Evolutionary conservation across 1,140 invertebrate genomes (phyloP).

Genomic region (Diploscapter pachys): DNA sequence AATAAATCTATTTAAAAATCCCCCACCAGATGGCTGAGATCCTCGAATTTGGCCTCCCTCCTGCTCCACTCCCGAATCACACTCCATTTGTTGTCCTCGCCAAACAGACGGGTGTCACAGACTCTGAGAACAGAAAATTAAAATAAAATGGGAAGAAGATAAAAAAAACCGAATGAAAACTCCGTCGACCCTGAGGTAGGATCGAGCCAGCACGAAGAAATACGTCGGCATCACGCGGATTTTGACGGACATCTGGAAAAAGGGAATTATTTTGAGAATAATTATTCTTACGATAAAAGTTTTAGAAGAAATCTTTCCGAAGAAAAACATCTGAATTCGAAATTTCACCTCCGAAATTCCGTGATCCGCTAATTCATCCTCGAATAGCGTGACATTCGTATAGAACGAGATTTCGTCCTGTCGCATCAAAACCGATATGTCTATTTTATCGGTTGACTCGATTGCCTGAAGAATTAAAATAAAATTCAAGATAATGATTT

Average conservation of each 20-base stretch:
- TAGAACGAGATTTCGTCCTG: conserved; percentile 91
- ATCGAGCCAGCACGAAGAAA: conserved; percentile 84
- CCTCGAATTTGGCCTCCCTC: conserved; percentile 41
- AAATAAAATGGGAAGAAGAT: background rate
- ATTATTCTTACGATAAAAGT: background rate
- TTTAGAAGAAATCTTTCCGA: background rate
- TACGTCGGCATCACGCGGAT: conserved; percentile 90
- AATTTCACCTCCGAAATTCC: conserved; percentile 72
- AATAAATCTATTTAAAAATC: too few relatives aligned
- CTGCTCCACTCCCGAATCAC: conserved; percentile 48
- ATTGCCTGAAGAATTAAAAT: conserved; percentile 43
- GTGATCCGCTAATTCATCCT: conserved; percentile 97
- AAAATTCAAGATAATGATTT: background rate
- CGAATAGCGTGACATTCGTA: conserved; percentile 85
- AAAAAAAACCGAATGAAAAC: conserved; percentile 69
- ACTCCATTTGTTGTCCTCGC: conserved; percentile 65
- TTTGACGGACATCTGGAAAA: conserved; percentile 58
- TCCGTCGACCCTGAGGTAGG: conserved; percentile 87
- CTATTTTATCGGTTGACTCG: conserved; percentile 74
- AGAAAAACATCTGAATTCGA: background rate
- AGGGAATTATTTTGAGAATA: background rate
- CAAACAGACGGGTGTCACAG: conserved; percentile 86
- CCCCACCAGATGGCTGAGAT: conserved; percentile 17
- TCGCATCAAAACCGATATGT: conserved; percentile 82
- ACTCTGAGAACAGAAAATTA: conserved; percentile 63